These are phyloP conservation scores for Xanthia togata DNA, from an alignment of 2,888 invertebrate genomes.

Conservation along the genomic window DNA sequence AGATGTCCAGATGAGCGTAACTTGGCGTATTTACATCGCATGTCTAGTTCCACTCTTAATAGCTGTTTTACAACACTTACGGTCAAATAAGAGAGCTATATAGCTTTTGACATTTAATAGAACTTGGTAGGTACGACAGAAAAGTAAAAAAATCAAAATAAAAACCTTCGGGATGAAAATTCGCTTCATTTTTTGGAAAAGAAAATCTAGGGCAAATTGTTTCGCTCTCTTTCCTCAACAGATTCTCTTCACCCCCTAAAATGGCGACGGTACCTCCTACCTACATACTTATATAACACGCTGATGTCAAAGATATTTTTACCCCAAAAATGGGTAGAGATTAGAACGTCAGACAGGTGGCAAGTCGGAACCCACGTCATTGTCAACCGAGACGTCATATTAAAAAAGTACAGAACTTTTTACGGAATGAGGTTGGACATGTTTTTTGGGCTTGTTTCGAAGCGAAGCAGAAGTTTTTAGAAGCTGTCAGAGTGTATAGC, in stretches of 20 bases:
- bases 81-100: neutral
- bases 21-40: too few species aligned
- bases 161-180: neutral
- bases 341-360: constrained; percentile 56
- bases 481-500: constrained; percentile 4
- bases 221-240: constrained; percentile 13
- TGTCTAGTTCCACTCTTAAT: too few species aligned
- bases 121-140: neutral
- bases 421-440: constrained; percentile 46
- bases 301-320: constrained; percentile 60
- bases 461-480: constrained; percentile 38
- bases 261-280: neutral
- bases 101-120: neutral
- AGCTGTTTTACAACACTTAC: neutral
- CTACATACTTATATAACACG: neutral
- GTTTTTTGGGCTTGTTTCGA: constrained; percentile 35
- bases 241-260: constrained; percentile 6
- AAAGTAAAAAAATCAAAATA: neutral
- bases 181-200: neutral
- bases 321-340: constrained; percentile 49
- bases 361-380: constrained; percentile 59
- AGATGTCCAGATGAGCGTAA: too few species aligned
- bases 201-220: neutral
- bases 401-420: constrained; percentile 64
- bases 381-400: constrained; percentile 62